phyloP scores from a whole-genome alignment of 2,888 invertebrate species.

The Polydrusus tereticollis region DNA sequence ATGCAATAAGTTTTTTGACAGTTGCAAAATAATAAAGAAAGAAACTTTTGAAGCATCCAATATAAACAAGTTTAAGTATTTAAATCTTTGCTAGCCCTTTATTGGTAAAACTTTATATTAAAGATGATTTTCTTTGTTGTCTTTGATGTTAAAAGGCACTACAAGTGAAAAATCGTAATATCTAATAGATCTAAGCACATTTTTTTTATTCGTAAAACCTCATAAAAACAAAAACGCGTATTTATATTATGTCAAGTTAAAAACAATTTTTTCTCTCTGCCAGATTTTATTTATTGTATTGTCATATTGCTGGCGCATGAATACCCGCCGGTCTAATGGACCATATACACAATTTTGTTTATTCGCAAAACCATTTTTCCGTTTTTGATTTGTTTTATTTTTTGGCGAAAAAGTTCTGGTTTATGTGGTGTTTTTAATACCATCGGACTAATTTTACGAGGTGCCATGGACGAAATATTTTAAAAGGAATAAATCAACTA shows the following conservation, averaged over 20 bases:
- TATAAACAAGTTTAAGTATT: too few relatives aligned
- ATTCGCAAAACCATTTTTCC: slow-evolving; percentile 21
- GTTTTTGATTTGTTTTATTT: slow-evolving; percentile 17
- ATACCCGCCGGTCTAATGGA: slow-evolving; percentile 16
- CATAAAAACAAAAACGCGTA: neutral
- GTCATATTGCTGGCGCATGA: slow-evolving; percentile 19
- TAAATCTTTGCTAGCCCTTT: too few relatives aligned
- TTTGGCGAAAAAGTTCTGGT: slow-evolving; percentile 7
- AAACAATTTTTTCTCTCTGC: slow-evolving; percentile 11
- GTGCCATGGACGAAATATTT: neutral
- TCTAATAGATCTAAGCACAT: neutral
- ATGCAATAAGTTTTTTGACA: neutral
- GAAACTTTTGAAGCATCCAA: too few relatives aligned
- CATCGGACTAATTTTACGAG: neutral
- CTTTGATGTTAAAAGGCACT: too few relatives aligned
- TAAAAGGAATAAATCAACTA: neutral
- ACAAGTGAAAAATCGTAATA: neutral
- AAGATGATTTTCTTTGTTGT: too few relatives aligned
- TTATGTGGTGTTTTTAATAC: slow-evolving; percentile 8
- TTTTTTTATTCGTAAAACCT: neutral
- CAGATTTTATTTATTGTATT: slow-evolving; percentile 21
- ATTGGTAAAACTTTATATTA: neutral
- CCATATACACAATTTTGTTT: slow-evolving; percentile 22
- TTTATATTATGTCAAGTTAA: neutral
- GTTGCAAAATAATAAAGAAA: neutral